Evolutionary conservation across 2,888 invertebrate genomes (phyloP), one percentile per base, ranked within the genome.

Genomic region (Epistrophe grossulariae): DNA sequence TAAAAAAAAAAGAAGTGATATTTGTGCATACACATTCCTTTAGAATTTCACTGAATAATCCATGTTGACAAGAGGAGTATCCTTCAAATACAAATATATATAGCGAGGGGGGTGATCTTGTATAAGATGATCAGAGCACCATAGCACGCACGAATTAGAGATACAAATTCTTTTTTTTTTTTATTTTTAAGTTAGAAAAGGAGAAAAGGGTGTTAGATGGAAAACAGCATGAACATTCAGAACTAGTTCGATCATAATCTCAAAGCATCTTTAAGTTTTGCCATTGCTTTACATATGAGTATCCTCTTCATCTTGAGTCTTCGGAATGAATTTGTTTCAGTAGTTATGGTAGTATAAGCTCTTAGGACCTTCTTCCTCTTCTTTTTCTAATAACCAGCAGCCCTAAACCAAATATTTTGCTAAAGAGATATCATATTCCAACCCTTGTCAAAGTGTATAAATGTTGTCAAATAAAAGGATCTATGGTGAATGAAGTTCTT

Each of bases 391-490:
- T 79, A 79, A 79, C 43, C 77, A 74, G 62, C 82, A 50, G 45
- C 62, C 74, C 70, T 71, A 19, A 57, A n/a, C 24, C 19, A 82
- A 76, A 84, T 57, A 50, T 72, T 57, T 72, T 78, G 52, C 66
- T 83, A 76, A 83, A 48, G 59, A 87, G 76, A 83, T 87, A 87
- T 87, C 83, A 83, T 83, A 79, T 87, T 83, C 76, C 83, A 87
- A 87, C 87, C 87, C 87, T 87, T 79, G 55, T 55, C 70, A 70
- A 55, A 55, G 17, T 38, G 68, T 40, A 70, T 15, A 19, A 50
- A 52, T n/a, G 28, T 70, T 70, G 52, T 70, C 52, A n/a, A 55
- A 62, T 40, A 70, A 70, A 17, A 83, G 19, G 48, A 72, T 50
- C 40, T 35, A 31, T 9, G 10, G 6, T 35, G 79, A 64, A 79